Evolutionary conservation across 2,113 vertebrate species (phyloP).

Genomic region (Thunnus thynnus): DNA sequence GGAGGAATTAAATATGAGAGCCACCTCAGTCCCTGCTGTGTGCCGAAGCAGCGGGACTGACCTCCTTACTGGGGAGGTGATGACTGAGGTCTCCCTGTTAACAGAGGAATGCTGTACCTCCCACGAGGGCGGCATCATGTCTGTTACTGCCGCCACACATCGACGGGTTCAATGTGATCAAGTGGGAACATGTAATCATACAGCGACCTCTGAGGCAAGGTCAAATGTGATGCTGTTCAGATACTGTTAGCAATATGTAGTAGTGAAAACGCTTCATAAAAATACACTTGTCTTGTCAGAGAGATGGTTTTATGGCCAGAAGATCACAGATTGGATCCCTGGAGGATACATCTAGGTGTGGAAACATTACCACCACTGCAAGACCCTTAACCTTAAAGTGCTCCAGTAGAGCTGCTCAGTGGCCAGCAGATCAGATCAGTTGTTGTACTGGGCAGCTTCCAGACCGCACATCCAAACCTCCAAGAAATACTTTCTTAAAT

Average conservation of each 20-base stretch:
- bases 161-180: slow-evolving; percentile 51
- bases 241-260: background rate
- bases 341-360: too few species aligned
- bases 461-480: too few species aligned
- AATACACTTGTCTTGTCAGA: background rate
- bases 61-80: slow-evolving; percentile 35
- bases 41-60: slow-evolving; percentile 17
- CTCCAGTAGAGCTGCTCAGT: too few species aligned
- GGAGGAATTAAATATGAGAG: background rate
- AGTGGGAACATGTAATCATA: slow-evolving; percentile 37
- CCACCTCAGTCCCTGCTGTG: background rate
- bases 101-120: slow-evolving; percentile 60
- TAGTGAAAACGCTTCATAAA: background rate
- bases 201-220: slow-evolving; percentile 25
- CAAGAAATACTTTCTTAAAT: too few species aligned
- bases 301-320: too few species aligned
- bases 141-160: slow-evolving; percentile 47
- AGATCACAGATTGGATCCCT: too few species aligned
- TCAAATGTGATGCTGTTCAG: slow-evolving; percentile 26
- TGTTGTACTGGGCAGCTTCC: too few species aligned
- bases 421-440: too few species aligned
- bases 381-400: too few species aligned
- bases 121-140: slow-evolving; percentile 26
- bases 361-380: too few species aligned
- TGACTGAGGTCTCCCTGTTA: slow-evolving; percentile 58